Conservation (phyloP, 2,797 vertebrate species). For the Phataginus tetradactyla region DNA sequence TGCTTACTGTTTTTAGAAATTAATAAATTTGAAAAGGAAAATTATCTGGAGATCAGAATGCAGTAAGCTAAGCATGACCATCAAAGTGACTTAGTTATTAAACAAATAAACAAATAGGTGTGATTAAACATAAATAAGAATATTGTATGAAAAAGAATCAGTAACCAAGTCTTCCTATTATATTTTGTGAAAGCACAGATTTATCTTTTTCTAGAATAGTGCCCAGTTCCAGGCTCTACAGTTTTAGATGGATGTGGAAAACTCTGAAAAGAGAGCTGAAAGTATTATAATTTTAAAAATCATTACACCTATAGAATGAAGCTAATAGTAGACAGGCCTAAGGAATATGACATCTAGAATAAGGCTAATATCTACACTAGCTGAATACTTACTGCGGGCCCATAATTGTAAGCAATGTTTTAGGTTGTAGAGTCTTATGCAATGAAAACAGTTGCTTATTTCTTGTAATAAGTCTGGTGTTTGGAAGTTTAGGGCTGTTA, state of each 20-base stretch:
- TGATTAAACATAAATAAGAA: conserved; percentile 49
- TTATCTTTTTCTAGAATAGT: conserved; percentile 15
- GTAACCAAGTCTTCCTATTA: not conserved
- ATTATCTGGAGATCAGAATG: not conserved
- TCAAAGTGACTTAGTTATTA: not conserved
- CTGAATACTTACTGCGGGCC: not conserved
- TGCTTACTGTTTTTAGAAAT: not conserved
- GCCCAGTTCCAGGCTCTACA: not conserved
- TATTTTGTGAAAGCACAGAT: conserved; percentile 7
- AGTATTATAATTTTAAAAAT: not conserved
- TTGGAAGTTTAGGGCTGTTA: conserved; percentile 18
- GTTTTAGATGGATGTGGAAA: conserved; percentile 6
- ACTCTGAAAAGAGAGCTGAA: not conserved
- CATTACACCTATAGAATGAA: not conserved
- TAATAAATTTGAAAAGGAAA: conserved; percentile 2
- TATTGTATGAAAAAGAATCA: conserved; percentile 30
- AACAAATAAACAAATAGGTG: not conserved
- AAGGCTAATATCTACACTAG: not conserved
- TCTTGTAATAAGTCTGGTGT: conserved; percentile 11
- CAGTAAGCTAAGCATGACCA: not conserved
- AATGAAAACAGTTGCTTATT: not conserved
- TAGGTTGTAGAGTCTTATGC: not conserved
- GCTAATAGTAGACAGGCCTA: not conserved
- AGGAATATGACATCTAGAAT: not conserved
- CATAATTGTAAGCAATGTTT: conserved; percentile 35